These are phyloP conservation scores for Leucozona laternaria DNA, from an alignment of 2,888 invertebrate genomes.

Conservation along the genomic window DNA sequence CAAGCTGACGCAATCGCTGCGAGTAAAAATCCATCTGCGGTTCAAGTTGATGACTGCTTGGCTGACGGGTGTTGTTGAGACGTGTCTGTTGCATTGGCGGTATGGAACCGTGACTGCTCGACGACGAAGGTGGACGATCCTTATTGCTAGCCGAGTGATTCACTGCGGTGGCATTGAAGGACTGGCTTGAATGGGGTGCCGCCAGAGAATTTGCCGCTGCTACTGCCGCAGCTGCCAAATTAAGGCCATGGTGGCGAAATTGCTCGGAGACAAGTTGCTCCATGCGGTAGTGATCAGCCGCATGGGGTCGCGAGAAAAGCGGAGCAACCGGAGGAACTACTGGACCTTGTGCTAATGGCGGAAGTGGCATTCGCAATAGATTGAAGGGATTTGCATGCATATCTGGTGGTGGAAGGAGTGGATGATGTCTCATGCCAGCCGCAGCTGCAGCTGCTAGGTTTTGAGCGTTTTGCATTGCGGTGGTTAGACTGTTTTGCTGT, in stretches of 20 bases:
- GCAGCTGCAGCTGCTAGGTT: constrained; percentile 83
- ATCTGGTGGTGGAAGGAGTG: constrained; percentile 89
- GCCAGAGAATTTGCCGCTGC: constrained; percentile 87
- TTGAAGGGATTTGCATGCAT: constrained; percentile 90
- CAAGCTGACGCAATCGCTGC: constrained; percentile 99
- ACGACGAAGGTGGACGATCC: constrained; percentile 84
- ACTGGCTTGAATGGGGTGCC: constrained; percentile 85
- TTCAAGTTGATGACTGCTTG: constrained; percentile 88
- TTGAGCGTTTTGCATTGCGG: constrained; percentile 86
- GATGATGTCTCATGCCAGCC: constrained; percentile 86
- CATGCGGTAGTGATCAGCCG: constrained; percentile 92
- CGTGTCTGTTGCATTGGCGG: constrained; percentile 78
- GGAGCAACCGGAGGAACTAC: constrained; percentile 89
- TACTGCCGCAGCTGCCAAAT: constrained; percentile 90
- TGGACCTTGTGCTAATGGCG: constrained; percentile 88
- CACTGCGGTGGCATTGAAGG: constrained; percentile 83
- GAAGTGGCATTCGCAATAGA: constrained; percentile 90
- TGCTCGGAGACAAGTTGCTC: constrained; percentile 93
- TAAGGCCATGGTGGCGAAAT: constrained; percentile 91
- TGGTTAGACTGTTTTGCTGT: constrained; percentile 86
- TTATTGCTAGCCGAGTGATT: constrained; percentile 82
- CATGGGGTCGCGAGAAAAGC: constrained; percentile 91
- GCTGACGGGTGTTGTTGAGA: constrained; percentile 67
- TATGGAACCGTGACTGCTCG: constrained; percentile 83
- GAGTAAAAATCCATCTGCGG: constrained; percentile 99